phyloP scores from a whole-genome alignment of 2,888 invertebrate genomes.

The Linnaemya vulpina region DNA sequence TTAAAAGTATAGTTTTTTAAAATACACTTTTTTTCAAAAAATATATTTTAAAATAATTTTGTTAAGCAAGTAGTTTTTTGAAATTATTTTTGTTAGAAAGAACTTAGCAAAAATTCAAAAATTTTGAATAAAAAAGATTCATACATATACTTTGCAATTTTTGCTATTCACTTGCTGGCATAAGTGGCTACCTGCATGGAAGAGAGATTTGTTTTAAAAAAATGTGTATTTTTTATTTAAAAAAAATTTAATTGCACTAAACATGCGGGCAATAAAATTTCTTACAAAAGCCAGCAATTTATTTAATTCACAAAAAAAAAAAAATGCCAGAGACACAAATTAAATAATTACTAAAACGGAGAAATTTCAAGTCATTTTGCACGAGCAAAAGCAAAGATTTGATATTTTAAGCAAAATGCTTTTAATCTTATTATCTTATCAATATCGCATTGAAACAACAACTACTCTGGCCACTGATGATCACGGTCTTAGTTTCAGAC shows the following conservation, averaged over 20 bases:
- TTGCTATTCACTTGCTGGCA: no score
- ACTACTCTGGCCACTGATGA: neutral
- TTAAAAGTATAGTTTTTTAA: no score
- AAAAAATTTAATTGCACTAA: conserved; percentile 28
- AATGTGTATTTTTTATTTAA: neutral
- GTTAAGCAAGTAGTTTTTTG: no score
- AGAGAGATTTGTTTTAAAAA: neutral
- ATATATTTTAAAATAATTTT: no score
- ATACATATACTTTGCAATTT: no score
- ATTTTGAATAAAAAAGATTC: no score
- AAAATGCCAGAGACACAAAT: neutral
- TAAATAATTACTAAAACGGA: conserved; percentile 41
- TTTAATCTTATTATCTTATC: conserved; percentile 71
- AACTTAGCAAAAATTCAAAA: no score
- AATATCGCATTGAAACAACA: conserved; percentile 62
- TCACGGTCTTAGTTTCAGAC: neutral
- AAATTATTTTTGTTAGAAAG: no score
- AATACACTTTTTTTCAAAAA: no score
- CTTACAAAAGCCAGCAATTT: conserved; percentile 29
- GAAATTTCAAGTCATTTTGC: conserved; percentile 23
- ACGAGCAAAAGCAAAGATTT: conserved; percentile 13
- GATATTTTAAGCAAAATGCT: conserved; percentile 17
- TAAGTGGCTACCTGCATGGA: no score
- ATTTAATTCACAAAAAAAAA: conserved; percentile 25
- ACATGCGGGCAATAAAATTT: conserved; percentile 28